Evolutionary conservation across 2,888 invertebrate species (phyloP).

Genomic region (Ligdia adustata): DNA sequence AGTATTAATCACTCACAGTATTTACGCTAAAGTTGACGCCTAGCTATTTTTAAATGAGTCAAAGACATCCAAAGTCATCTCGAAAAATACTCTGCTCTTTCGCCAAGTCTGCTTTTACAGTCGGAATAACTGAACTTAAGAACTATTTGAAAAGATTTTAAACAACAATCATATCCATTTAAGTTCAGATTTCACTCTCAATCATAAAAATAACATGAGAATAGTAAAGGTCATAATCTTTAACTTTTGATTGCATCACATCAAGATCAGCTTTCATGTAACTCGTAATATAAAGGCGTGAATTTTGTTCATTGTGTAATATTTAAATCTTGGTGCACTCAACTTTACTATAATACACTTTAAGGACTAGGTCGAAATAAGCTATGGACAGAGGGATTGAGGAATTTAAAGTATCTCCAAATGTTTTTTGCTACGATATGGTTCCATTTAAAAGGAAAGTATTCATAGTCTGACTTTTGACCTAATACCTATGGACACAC

Average conservation of each 20-base stretch:
- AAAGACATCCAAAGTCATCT: too few relatives aligned
- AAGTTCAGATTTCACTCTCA: slow-evolving; percentile 32
- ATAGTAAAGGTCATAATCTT: slow-evolving; percentile 52
- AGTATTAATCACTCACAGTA: slow-evolving; percentile 9
- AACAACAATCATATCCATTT: slow-evolving; percentile 6
- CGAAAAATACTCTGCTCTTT: too few relatives aligned
- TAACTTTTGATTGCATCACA: slow-evolving; percentile 56
- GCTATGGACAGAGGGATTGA: neutral
- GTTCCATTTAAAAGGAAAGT: neutral
- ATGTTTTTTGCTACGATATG: neutral
- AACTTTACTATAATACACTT: neutral
- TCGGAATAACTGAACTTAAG: too few relatives aligned
- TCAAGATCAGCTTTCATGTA: slow-evolving; percentile 56
- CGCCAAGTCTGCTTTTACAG: too few relatives aligned
- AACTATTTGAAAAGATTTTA: neutral
- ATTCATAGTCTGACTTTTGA: slow-evolving; percentile 49
- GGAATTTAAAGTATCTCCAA: neutral
- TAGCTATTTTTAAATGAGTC: too few relatives aligned
- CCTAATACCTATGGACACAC: slow-evolving; percentile 50
- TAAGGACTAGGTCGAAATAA: slow-evolving; percentile 24
- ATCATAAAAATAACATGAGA: slow-evolving; percentile 42
- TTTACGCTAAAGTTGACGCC: too few relatives aligned
- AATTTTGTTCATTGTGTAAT: slow-evolving; percentile 69
- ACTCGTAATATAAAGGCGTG: slow-evolving; percentile 46
- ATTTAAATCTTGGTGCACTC: slow-evolving; percentile 37